These are phyloP conservation scores for Psilopsiagon aurifrons DNA, from an alignment of 2,113 vertebrate genomes.

Conservation along the genomic window DNA sequence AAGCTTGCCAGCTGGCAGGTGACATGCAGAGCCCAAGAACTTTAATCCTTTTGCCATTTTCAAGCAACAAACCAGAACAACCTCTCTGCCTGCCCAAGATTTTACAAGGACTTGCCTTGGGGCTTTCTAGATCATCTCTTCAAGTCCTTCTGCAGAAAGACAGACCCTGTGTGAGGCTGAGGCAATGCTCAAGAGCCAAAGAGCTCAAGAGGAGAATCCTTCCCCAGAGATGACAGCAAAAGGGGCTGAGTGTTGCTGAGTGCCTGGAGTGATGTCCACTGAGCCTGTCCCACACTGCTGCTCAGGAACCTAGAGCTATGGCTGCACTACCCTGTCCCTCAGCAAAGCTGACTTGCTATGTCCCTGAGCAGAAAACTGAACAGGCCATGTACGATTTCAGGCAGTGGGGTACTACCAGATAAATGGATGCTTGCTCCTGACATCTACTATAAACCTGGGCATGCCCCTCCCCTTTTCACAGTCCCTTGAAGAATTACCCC, in stretches of 20 bases:
- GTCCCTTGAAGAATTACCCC: neutral
- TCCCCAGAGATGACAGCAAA: neutral
- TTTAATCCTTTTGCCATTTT: neutral
- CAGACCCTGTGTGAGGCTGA: neutral
- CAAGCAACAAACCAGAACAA: neutral
- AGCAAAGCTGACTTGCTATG: neutral
- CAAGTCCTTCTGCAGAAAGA: neutral
- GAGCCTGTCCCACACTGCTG: neutral
- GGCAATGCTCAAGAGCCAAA: accelerated
- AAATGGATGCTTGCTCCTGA: neutral
- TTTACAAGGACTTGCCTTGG: neutral
- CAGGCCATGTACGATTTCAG: neutral
- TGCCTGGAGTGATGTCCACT: no score
- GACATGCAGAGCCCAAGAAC: neutral
- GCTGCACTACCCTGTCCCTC: neutral
- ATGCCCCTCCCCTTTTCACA: neutral
- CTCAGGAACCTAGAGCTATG: neutral
- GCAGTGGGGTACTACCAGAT: neutral
- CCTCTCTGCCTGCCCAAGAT: neutral
- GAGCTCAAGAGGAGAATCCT: neutral
- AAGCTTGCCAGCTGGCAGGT: neutral
- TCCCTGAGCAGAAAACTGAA: neutral
- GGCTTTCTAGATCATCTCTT: neutral
- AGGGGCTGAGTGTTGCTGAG: neutral
- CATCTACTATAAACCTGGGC: neutral